These are phyloP conservation scores for Zaprionus camerounensis DNA, from an alignment of 1,140 invertebrate species.

Conservation along the genomic window DNA sequence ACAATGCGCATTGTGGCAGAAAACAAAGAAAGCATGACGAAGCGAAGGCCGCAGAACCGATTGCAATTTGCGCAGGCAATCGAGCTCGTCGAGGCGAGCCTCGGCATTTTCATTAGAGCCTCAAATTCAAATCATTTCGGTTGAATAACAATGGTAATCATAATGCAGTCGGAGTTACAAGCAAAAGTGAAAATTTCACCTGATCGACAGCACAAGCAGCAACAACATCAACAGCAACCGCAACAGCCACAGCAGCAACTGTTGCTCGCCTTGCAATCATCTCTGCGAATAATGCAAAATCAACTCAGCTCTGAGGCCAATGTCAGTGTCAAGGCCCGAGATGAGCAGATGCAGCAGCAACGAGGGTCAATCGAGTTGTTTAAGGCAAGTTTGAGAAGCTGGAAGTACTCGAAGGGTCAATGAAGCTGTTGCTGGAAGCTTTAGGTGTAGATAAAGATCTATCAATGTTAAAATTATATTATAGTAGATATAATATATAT, in stretches of 20 bases:
- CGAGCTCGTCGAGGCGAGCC: conserved; percentile 66
- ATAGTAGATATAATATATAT: no score
- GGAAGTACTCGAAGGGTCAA: no score
- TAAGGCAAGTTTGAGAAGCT: no score
- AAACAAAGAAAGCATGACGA: conserved; percentile 80
- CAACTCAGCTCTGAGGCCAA: conserved; percentile 30
- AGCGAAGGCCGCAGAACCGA: conserved; percentile 73
- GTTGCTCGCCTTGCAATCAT: conserved; percentile 50
- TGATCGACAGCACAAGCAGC: conserved; percentile 33
- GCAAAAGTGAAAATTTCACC: conserved; percentile 73
- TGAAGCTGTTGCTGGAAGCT: no score
- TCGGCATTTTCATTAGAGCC: conserved; percentile 65
- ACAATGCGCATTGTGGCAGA: conserved; percentile 73
- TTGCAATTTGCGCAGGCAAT: conserved; percentile 76
- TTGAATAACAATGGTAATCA: conserved; percentile 82
- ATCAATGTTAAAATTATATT: no score
- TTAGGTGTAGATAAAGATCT: no score
- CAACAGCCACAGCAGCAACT: conserved; percentile 28
- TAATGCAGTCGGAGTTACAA: conserved; percentile 52
- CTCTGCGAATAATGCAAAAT: conserved; percentile 4
- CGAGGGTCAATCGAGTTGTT: not conserved
- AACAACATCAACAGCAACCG: conserved; percentile 23
- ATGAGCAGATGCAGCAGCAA: conserved; percentile 32
- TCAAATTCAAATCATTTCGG: conserved; percentile 69
- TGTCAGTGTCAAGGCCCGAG: conserved; percentile 41